A percentile compares a stretch with the other conserved stretches of the same genome.
Conservation (phyloP, 2,888 invertebrate species). For the Orchestes rusci region DNA sequence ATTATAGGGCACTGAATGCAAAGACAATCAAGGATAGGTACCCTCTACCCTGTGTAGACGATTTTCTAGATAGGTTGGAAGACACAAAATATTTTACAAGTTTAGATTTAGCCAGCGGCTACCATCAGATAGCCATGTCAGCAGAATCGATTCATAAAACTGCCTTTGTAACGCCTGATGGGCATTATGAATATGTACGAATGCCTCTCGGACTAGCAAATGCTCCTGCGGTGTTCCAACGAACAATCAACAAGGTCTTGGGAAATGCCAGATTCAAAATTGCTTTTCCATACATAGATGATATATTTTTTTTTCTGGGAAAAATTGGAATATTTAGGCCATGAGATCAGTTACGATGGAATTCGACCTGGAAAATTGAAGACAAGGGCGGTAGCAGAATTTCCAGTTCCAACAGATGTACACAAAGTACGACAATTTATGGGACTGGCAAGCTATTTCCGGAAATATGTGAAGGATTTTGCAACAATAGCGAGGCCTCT, state of each 20-base stretch:
- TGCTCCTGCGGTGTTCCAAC: constrained; percentile 32
- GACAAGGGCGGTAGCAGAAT: no score
- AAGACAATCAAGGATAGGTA: constrained; percentile 4
- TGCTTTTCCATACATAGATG: no score
- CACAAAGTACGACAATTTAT: no score
- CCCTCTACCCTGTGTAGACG: constrained; percentile 8
- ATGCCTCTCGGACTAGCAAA: constrained; percentile 35
- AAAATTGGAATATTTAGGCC: constrained; percentile 1
- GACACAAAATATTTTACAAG: constrained; percentile 25
- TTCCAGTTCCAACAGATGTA: no score
- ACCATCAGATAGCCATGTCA: constrained; percentile 35
- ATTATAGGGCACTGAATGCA: constrained; percentile 2
- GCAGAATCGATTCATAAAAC: constrained; percentile 32
- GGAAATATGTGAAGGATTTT: no score
- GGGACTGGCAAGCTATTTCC: no score
- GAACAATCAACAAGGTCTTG: not conserved
- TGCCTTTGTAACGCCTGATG: no score
- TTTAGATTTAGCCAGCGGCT: constrained; percentile 33
- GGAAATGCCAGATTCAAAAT: no score
- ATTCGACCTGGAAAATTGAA: constrained; percentile 1
- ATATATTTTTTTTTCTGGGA: no score
- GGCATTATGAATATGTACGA: constrained; percentile 28
- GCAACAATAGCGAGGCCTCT: no score
- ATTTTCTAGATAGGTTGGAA: constrained; percentile 10
- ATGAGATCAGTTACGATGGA: constrained; percentile 4